Evolutionary conservation across 1,140 invertebrate genomes (phyloP), one percentile per base, ranked within the genome.

Genomic region (Drosophila sproati): DNA sequence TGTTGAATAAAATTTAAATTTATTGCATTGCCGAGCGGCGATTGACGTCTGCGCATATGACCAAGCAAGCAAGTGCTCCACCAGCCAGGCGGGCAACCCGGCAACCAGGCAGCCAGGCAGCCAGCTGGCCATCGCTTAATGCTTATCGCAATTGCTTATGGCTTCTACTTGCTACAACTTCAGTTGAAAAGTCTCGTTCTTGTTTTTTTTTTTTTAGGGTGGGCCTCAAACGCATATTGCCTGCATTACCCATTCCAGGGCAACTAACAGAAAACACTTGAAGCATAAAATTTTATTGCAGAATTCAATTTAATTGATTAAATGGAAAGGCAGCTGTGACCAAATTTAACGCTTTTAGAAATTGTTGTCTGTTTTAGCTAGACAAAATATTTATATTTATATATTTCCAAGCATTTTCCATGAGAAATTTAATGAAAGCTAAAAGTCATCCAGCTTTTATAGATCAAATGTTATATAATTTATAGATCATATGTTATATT

Each of bases 1-100:
- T 90, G 85, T 89, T 90, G 79, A 89, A 90, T 90, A 87, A 89
- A 89, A 89, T 85, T 90, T 71, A 85, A 89, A 89, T 89, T 89
- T 89, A 89, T 89, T 89, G 78, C 85, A 63, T 70, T 74, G 72
- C 71, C 85, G 55, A 50, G 64, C 80, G 28, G 43, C 85, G 85
- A 85, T 88, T 89, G 85, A 88, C 80, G 85, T 80, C 64, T 68
- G 78, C 79, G 73, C 81, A 86, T 60, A 75, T 85, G 77, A 69
- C 62, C 73, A 43, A 43, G 10, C 39, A n/a, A 77, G 12, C 20
- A 20, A 77, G 56, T 50, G 50, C n/a, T 28, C 39, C 10, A n/a
- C 39, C 31, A 3, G 3, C 10, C 10, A n/a, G 10, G 6, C 10
- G 3, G 43, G 37, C 29, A 61, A 28, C 60, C 41, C 57, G 73